Percentiles rank a stretch among this genome's conserved stretches.
Conservation (phyloP, 2,888 invertebrate genomes). For the Stratiomys singularior region DNA sequence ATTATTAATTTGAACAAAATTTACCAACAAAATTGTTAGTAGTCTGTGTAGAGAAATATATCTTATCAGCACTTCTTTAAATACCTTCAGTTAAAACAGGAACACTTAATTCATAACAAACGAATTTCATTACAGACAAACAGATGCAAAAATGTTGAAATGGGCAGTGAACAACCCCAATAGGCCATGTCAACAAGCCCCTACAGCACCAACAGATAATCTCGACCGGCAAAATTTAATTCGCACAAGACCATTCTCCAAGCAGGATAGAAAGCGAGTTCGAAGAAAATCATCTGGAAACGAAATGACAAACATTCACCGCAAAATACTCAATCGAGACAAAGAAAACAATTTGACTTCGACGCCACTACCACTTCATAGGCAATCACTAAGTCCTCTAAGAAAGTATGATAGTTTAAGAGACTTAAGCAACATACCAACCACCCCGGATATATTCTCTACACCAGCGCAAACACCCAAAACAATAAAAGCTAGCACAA, state of each 20-base stretch:
- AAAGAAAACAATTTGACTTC: conserved; percentile 63
- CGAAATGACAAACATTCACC: conserved; percentile 48
- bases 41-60: too few relatives aligned
- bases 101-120: too few relatives aligned
- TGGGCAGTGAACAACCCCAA: conserved; percentile 61
- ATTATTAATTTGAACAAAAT: neutral
- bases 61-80: too few relatives aligned
- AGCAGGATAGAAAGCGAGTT: conserved; percentile 46
- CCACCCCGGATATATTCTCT: conserved; percentile 52
- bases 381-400: conserved; percentile 47
- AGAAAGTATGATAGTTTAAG: conserved; percentile 56
- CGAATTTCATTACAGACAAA: conserved; percentile 30
- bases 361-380: conserved; percentile 50
- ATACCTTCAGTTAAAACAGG: too few relatives aligned
- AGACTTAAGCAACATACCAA: conserved; percentile 60
- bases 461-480: conserved; percentile 48
- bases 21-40: neutral
- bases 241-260: neutral
- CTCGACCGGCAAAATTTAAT: neutral
- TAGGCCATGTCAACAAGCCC: conserved; percentile 54
- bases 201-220: neutral
- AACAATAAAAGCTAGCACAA: conserved; percentile 51
- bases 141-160: conserved; percentile 59
- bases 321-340: conserved; percentile 48
- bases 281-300: conserved; percentile 56